Percentiles rank a stretch among this genome's conserved stretches.
phyloP scores from a whole-genome alignment of 64 coral and sea anemone species.

The Montipora sp. region DNA sequence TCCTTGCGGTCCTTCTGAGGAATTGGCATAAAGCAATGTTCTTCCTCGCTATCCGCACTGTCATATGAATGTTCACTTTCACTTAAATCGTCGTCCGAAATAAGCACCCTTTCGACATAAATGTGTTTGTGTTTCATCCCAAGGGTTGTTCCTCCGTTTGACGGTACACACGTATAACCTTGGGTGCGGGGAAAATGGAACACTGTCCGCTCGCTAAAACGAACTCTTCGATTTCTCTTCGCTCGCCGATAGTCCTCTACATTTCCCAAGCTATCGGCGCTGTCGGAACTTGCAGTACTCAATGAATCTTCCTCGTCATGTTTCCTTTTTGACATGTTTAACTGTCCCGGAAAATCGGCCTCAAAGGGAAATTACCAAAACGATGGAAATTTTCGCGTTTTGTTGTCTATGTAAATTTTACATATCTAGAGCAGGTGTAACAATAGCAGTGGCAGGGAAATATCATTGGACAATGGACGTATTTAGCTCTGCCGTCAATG shows the following conservation, averaged over 20 bases:
- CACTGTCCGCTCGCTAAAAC: conserved; percentile 80
- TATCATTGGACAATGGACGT: conserved; percentile 32
- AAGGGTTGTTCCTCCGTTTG: conserved; percentile 93
- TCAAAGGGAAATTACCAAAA: conserved; percentile 37
- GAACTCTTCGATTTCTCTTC: conserved; percentile 72
- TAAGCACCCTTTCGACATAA: conserved; percentile 78
- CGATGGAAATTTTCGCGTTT: conserved; percentile 36
- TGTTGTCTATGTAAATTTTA: conserved; percentile 33
- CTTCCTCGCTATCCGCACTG: conserved; percentile 57
- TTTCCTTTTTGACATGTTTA: conserved; percentile 63
- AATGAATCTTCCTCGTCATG: conserved; percentile 78
- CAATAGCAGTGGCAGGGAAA: neutral
- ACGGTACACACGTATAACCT: conserved; percentile 91
- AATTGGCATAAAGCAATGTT: conserved; percentile 83
- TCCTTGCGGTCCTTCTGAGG: conserved; percentile 93
- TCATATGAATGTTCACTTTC: conserved; percentile 77
- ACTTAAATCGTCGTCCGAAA: conserved; percentile 71
- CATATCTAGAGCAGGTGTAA: conserved; percentile 33
- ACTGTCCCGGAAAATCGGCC: neutral
- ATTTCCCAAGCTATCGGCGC: conserved; percentile 77
- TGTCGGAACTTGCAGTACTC: conserved; percentile 83
- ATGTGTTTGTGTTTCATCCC: conserved; percentile 93
- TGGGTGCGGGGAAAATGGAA: conserved; percentile 96
- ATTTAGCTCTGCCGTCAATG: conserved; percentile 36
- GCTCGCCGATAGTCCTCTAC: conserved; percentile 61